Conservation (phyloP, 2,797 vertebrate genomes). For the Sebastes oblongus region DNA sequence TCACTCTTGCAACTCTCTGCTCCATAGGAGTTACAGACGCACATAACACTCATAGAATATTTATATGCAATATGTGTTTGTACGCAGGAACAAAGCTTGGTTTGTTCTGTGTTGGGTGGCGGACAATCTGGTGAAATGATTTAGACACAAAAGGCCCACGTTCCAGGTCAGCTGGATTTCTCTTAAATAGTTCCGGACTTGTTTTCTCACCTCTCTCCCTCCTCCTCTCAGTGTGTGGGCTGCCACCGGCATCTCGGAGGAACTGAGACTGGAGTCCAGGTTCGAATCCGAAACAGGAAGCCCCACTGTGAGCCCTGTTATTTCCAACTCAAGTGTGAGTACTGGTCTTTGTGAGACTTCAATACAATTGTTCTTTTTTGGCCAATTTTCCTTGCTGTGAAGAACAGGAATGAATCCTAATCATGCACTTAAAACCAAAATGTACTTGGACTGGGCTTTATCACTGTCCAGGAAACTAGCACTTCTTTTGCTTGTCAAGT, state of each 20-base stretch:
- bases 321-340: constrained; percentile 90
- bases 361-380: background rate
- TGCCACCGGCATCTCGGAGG: constrained; percentile 86
- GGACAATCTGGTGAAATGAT: constrained; percentile 26
- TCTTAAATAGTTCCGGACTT: background rate
- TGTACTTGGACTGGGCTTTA: background rate
- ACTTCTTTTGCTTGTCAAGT: background rate
- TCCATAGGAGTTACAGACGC: background rate
- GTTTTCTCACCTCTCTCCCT: constrained; percentile 23
- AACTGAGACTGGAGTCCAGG: constrained; percentile 86
- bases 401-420: background rate
- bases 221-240: constrained; percentile 85
- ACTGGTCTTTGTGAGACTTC: background rate
- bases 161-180: constrained; percentile 13
- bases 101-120: constrained; percentile 25
- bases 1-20: background rate
- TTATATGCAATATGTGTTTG: background rate
- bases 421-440: background rate
- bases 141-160: constrained; percentile 11
- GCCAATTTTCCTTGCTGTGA: background rate
- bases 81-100: background rate
- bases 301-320: constrained; percentile 92
- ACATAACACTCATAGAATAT: background rate
- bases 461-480: background rate
- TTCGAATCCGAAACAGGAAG: constrained; percentile 87